These are phyloP conservation scores for Ormyrus labotus DNA, from an alignment of 2,888 invertebrate genomes.

Conservation along the genomic window DNA sequence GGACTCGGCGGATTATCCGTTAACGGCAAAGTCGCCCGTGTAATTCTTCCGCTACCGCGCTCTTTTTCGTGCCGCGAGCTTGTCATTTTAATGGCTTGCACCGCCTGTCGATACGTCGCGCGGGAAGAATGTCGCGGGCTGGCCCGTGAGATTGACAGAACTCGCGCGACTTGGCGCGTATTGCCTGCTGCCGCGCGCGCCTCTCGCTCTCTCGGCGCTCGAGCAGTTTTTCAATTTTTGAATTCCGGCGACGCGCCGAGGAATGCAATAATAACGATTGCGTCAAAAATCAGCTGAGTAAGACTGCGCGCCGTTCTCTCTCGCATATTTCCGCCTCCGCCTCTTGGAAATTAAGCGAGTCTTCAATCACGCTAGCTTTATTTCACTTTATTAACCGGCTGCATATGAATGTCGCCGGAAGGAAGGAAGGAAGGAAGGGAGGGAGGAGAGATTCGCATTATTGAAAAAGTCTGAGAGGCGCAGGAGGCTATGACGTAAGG, in stretches of 20 bases:
- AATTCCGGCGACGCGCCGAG: neutral
- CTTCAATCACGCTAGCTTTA: neutral
- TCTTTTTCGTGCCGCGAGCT: neutral
- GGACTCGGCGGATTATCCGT: too few relatives aligned
- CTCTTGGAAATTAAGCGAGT: neutral
- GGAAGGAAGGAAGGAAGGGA: too few relatives aligned
- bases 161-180: constrained; percentile 18
- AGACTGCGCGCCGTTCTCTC: too few relatives aligned
- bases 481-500: constrained; percentile 57
- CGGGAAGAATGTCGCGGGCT: constrained; percentile 1
- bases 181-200: too few relatives aligned
- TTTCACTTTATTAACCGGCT: constrained; percentile 23
- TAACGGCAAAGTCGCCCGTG: neutral
- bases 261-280: neutral
- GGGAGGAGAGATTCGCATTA: constrained; percentile 56
- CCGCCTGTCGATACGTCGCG: constrained; percentile 10
- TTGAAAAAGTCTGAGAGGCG: constrained; percentile 51
- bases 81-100: constrained; percentile 23
- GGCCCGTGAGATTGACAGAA: constrained; percentile 6
- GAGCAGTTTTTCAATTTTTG: neutral
- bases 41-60: neutral
- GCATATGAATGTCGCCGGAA: neutral
- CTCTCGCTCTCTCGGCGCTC: too few relatives aligned
- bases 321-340: too few relatives aligned
- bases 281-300: neutral